Evolutionary conservation across 2,888 invertebrate genomes (phyloP), one percentile per base, ranked within the genome.

Genomic region (Polylopha cassiicola): DNA sequence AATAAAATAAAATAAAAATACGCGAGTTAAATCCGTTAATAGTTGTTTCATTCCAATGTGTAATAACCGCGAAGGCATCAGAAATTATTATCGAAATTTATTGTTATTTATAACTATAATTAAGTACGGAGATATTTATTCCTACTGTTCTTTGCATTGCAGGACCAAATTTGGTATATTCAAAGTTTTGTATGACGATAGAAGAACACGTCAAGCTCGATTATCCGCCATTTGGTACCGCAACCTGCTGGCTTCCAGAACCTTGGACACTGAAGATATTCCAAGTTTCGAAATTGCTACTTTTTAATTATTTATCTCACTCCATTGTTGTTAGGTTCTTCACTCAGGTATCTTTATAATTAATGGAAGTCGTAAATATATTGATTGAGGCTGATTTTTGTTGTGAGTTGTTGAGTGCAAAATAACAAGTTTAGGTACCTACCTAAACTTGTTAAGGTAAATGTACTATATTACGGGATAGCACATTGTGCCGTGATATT

Each of bases 121-220:
- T 0, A 47, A 45, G 61, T 67, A 46, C 38, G 10, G 24, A 32
- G 14, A 16, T 23, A 23, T 20, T 24, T 5, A 8, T 37, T 9
- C 24, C 29, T 39, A 21, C 24, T 28, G n/a, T 29, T 30, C 20
- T 39, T 44, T 31, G 39, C 17, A 5, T 69, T 69, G 34, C 62
- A 78, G 78, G 1, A 39, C 64, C 1, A 78, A 75, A 45, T 78
- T 78, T 27, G 79, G 79, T 3, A 61, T 79, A 1, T 79, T 79
- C 22, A 70, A 77, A 54, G 74, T 73, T 0, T 75, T 60, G 22
- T 48, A 66, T 1, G 68, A 70, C 20, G 60, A 63, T 1, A 44
- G 57, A 10, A 62, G 62, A 24, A 57, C 52, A 0, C 58, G 79
- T 5, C 61, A 37, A 30, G 54, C 76, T 1, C 60, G 66, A 31